Base-by-base conservation (phyloP, 2,888 invertebrate species). In the Harpagoxenus sublaevis region DNA sequence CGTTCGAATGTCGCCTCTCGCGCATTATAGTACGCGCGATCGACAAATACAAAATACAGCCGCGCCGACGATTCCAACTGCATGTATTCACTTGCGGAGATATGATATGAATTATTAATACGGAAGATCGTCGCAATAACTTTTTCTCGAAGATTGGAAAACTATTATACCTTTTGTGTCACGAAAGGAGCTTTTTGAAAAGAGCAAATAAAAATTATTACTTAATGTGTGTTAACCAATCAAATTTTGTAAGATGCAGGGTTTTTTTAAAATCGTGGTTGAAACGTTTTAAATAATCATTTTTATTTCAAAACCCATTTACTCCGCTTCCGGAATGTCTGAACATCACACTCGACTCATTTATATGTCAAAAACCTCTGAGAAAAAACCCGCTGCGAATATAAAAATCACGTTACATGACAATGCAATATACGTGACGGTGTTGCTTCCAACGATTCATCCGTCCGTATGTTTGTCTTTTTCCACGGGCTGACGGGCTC, bases 101-200 rank as follows among this genome's bases (percentile, higher is more conserved):
- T 53, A 51, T 39, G 51, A 65, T 39, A 65, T 77, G 53, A 77
- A 77, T 77, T 77, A 77, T 77, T 77, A 77, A 65, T 42, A 18
- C 51, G 39, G 12, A 53, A 77, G n/a, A 65, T 10, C n/a, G 51
- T 39, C n/a, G n/a, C 10, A 39, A 53, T 28, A 18, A 23, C 4
- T 39, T 65, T 53, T 63, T 51, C 53, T 74, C 0, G n/a, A 9
- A 35, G n/a, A 74, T 48, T 35, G n/a, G 8, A 12, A 48, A 48
- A 48, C 31, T 35, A 48, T 60, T 35, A 31, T 23, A 48, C 15
- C 12, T 23, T 60, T 9, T 15, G 55, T 5, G 5, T 18, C 9
- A 10, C 35, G 18, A 39, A 23, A 8, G n/a, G 15, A 31, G 31
- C 10, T 48, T 68, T 70, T 0, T 31, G n/a, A 12, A 5, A 31